Percentiles rank a stretch among this genome's conserved stretches.
These are phyloP conservation scores for Ruditapes philippinarum DNA, from an alignment of 1,140 invertebrate genomes.

Conservation along the genomic window DNA sequence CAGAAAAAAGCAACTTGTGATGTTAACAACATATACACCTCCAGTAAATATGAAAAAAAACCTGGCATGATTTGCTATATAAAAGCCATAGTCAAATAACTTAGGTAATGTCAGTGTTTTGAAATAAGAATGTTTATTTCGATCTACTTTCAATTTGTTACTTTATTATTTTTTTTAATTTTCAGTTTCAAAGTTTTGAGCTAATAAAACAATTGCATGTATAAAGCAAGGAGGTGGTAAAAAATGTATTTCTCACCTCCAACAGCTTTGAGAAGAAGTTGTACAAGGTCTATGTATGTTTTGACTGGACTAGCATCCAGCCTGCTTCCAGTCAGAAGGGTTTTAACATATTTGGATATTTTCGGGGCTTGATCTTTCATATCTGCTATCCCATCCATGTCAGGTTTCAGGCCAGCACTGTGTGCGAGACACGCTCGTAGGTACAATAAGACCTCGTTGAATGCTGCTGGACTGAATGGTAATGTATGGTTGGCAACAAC, in stretches of 20 bases:
- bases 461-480: constrained; percentile 89
- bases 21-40: too few relatives aligned
- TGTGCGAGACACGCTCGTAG: constrained; percentile 91
- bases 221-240: neutral
- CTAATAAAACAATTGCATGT: neutral
- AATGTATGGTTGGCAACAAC: constrained; percentile 90
- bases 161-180: too few relatives aligned
- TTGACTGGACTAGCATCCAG: constrained; percentile 88
- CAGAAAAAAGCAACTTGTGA: too few relatives aligned
- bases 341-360: constrained; percentile 76
- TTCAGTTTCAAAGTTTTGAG: neutral
- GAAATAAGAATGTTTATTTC: too few relatives aligned
- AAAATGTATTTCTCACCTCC: constrained; percentile 74
- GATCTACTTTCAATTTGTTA: too few relatives aligned
- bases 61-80: too few relatives aligned
- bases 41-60: too few relatives aligned
- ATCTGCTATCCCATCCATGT: constrained; percentile 66
- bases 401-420: constrained; percentile 84
- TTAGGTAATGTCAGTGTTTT: too few relatives aligned
- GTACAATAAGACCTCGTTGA: constrained; percentile 92
- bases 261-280: constrained; percentile 89
- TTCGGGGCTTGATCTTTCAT: constrained; percentile 81
- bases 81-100: too few relatives aligned
- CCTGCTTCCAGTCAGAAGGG: constrained; percentile 88
- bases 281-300: constrained; percentile 90